Conservation (phyloP, 2,888 invertebrate species). For the Lycocerus yunnanus region DNA sequence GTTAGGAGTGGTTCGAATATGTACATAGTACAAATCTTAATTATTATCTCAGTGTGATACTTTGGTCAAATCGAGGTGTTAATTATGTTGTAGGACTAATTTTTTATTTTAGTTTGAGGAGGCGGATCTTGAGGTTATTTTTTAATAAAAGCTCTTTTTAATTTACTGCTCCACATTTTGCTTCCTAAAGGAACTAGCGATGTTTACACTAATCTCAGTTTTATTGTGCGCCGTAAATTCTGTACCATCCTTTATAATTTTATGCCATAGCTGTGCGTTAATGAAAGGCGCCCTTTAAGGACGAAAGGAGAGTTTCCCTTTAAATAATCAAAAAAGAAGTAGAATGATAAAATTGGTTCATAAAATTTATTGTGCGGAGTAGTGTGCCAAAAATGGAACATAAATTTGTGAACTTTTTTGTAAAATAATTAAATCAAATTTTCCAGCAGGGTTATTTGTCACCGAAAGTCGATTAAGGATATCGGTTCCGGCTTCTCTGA, state of each 20-base stretch:
- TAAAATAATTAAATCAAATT: not conserved
- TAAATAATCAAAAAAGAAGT: not conserved
- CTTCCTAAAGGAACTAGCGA: not conserved
- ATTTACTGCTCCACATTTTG: not conserved
- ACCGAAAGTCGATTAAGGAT: not conserved
- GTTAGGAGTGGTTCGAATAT: slow-evolving; percentile 1
- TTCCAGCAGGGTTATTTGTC: not conserved
- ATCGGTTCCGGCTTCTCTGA: not conserved
- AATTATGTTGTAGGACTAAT: not conserved
- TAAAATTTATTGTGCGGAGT: not conserved
- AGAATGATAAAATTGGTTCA: not conserved
- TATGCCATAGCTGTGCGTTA: not conserved
- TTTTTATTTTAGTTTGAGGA: too few species aligned
- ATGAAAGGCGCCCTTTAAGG: not conserved
- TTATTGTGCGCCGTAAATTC: not conserved
- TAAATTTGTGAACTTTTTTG: not conserved
- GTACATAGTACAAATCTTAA: not conserved
- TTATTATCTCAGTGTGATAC: not conserved
- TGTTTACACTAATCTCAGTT: not conserved
- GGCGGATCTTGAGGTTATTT: too few species aligned
- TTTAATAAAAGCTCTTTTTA: not conserved
- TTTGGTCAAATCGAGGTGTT: not conserved
- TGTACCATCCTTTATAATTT: not conserved
- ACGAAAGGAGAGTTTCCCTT: not conserved
- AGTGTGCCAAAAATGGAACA: not conserved